These are phyloP conservation scores for Patagioenas fasciata DNA, from an alignment of 2,113 vertebrate species.

Conservation along the genomic window DNA sequence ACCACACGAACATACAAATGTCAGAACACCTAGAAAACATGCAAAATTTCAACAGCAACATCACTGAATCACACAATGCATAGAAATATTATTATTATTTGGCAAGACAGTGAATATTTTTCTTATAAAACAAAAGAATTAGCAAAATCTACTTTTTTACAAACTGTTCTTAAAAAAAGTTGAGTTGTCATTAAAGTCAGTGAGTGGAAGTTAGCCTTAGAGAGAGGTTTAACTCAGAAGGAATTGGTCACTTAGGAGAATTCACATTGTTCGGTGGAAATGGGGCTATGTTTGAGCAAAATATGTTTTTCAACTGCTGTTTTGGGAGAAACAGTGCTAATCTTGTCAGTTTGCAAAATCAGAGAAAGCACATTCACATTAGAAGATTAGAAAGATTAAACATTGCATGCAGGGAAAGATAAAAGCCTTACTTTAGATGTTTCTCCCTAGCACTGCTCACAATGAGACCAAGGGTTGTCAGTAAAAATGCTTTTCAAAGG, in stretches of 20 bases:
- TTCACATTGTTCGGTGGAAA: conserved; percentile 54
- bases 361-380: conserved; percentile 46
- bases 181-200: conserved; percentile 26
- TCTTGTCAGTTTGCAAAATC: conserved; percentile 47
- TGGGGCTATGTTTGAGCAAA: not conserved
- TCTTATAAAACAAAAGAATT: conserved; percentile 48
- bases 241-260: not conserved
- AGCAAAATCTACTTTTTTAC: conserved; percentile 18
- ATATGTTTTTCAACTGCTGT: not conserved
- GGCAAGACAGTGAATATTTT: conserved; percentile 54
- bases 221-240: conserved; percentile 25
- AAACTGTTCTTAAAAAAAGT: conserved; percentile 52
- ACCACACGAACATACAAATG: conserved; percentile 33
- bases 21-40: conserved; percentile 69
- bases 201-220: conserved; percentile 28
- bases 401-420: conserved; percentile 32
- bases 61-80: conserved; percentile 70
- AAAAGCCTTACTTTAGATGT: conserved; percentile 38
- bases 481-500: conserved; percentile 57
- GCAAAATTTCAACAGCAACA: conserved; percentile 67
- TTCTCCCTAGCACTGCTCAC: conserved; percentile 31
- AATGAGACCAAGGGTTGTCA: conserved; percentile 35
- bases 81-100: conserved; percentile 66
- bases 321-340: conserved; percentile 34
- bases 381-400: conserved; percentile 62